Percentiles rank a stretch among this genome's conserved stretches.
Conservation (phyloP, 2,797 vertebrate species). For the Hydrocynus forskahlii region DNA sequence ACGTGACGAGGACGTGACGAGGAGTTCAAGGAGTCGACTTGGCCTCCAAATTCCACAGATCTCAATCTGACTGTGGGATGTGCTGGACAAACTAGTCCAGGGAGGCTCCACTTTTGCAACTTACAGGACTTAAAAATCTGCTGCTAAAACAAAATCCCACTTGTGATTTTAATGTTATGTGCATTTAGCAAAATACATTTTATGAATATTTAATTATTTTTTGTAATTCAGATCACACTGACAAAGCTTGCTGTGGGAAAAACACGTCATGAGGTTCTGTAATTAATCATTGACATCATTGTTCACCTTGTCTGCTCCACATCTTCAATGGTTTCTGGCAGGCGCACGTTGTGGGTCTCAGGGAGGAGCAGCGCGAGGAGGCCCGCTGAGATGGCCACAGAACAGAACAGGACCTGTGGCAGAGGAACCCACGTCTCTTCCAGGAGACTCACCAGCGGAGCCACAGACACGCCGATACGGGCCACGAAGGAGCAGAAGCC, state of each 20-base stretch:
- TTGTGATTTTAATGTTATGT: too few species aligned
- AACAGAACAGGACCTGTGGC: constrained; percentile 59
- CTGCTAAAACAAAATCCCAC: too few species aligned
- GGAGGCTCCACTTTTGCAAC: too few species aligned
- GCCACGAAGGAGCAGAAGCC: constrained; percentile 69
- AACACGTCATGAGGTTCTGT: not conserved
- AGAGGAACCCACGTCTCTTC: constrained; percentile 68
- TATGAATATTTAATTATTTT: not conserved
- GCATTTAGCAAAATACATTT: too few species aligned
- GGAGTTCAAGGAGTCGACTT: too few species aligned
- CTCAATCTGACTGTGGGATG: too few species aligned
- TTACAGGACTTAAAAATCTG: too few species aligned
- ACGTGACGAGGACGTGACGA: too few species aligned
- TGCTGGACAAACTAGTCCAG: too few species aligned
- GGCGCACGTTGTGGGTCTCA: constrained; percentile 64
- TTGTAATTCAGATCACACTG: not conserved
- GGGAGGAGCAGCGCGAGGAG: constrained; percentile 61
- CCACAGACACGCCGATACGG: constrained; percentile 66
- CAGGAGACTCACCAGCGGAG: constrained; percentile 67
- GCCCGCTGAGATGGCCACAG: constrained; percentile 51
- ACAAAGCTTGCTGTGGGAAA: too few species aligned
- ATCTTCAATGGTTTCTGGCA: constrained; percentile 73
- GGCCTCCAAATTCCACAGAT: too few species aligned
- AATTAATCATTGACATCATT: not conserved
- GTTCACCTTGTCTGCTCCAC: constrained; percentile 65